Evolutionary conservation across 2,888 invertebrate species (phyloP), one percentile per base, ranked within the genome.

Genomic region (Salticus scenicus): DNA sequence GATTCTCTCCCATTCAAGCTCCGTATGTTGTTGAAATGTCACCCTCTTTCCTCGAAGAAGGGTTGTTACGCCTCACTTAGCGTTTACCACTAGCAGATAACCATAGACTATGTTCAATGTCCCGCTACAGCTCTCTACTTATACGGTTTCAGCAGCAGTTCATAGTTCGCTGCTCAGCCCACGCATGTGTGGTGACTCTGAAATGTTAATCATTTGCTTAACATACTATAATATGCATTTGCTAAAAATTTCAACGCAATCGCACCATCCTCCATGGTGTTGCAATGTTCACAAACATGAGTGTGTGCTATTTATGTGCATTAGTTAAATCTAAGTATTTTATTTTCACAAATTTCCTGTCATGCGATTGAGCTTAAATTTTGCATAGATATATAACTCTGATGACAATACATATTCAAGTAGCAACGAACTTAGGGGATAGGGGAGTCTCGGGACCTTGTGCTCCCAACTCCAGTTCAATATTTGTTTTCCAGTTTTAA

Each of bases 201-300:
- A 63, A 63, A 63, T 63, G 5, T 51, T 51, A 51, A 51, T 51
- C 51, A 51, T 51, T 51, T 51, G 51, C 51, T 5, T 51, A 51
- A 28, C 63, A 63, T 24, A 28, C 24, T n/a, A 10, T 47, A 47
- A 5, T 47, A 12, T 14, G 47, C 47, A n/a, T 14, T 5, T 47
- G 47, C 17, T 47, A 17, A 17, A 47, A 47, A 47, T 47, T 47
- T 47, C 47, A 14, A 17, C 17, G 7, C 47, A 47, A 14, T 63
- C 27, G 63, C 27, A 27, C 8, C 7, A 5, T 63, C 27, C 63
- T 63, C n/a, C 63, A 27, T 63, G 27, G 63, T 24, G 24, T 27
- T 63, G 63, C n/a, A 63, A 24, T 63, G 8, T 63, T 63, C 4
- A 63, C 27, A 12, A 63, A 63, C 17, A 57, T 57, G 57, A 57